Evolutionary conservation across 2,888 invertebrate genomes (phyloP).

Genomic region (Beris chalybata): DNA sequence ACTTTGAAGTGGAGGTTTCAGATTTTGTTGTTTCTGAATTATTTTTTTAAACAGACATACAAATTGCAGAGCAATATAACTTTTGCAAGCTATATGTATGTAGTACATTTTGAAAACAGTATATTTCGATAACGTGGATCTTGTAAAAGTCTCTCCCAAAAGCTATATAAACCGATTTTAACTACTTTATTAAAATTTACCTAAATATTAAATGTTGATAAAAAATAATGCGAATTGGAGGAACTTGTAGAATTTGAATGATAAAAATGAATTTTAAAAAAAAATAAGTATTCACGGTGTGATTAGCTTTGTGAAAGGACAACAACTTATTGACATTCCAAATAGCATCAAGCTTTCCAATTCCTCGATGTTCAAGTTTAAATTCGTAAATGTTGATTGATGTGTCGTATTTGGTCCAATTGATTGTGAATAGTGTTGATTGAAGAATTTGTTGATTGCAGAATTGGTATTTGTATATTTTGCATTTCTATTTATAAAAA

Average conservation of each 20-base stretch:
- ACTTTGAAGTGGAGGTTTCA: no score
- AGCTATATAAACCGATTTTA: no score
- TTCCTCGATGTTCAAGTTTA: conserved; percentile 2
- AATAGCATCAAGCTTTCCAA: background rate
- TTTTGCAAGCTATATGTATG: no score
- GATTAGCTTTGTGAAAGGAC: conserved; percentile 21
- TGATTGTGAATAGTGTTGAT: conserved; percentile 18
- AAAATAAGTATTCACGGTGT: no score
- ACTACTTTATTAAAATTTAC: background rate
- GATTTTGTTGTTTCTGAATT: no score
- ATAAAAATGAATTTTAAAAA: no score
- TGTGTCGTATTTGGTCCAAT: background rate
- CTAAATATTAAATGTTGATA: background rate
- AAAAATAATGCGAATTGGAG: no score
- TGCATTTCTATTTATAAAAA: conserved; percentile 13
- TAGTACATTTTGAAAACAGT: no score
- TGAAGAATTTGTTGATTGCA: background rate
- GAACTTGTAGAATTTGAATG: no score
- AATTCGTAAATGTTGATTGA: conserved; percentile 7
- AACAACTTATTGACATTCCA: conserved; percentile 11
- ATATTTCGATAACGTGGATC: no score
- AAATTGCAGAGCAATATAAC: no score
- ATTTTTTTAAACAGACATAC: no score
- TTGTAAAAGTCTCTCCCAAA: background rate
- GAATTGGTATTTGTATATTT: conserved; percentile 5